These are phyloP conservation scores for Trichonephila inaurata DNA, from an alignment of 1,140 invertebrate species.

Conservation along the genomic window DNA sequence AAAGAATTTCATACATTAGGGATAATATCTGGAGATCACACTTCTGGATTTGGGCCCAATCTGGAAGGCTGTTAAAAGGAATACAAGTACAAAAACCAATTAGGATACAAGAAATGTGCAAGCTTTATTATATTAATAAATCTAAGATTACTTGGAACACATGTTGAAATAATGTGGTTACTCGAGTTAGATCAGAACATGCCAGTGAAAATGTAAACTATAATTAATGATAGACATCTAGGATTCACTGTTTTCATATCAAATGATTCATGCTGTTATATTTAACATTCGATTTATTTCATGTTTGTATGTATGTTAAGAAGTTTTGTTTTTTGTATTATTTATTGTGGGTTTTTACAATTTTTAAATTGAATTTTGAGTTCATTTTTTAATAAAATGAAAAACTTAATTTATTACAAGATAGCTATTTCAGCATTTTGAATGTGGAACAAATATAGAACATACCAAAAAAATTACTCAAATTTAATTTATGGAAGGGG, in stretches of 20 bases:
- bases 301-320: background rate
- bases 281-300: background rate
- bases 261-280: background rate
- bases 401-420: no score
- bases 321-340: background rate
- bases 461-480: no score
- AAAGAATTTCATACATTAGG: background rate
- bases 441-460: no score
- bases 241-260: background rate
- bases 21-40: background rate
- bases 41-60: background rate
- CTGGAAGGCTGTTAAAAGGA: background rate
- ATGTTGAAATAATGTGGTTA: background rate
- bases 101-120: background rate
- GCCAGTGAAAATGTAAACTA: background rate
- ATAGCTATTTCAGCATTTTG: no score
- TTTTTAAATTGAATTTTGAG: background rate
- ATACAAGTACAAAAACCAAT: background rate
- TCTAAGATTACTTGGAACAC: background rate
- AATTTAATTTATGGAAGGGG: no score
- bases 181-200: background rate
- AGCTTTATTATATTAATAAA: conserved; percentile 38
- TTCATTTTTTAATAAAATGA: no score
- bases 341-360: background rate
- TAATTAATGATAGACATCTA: background rate